phyloP scores from a whole-genome alignment of 92 coral and sea anemone genomes.

The Porites rus region DNA sequence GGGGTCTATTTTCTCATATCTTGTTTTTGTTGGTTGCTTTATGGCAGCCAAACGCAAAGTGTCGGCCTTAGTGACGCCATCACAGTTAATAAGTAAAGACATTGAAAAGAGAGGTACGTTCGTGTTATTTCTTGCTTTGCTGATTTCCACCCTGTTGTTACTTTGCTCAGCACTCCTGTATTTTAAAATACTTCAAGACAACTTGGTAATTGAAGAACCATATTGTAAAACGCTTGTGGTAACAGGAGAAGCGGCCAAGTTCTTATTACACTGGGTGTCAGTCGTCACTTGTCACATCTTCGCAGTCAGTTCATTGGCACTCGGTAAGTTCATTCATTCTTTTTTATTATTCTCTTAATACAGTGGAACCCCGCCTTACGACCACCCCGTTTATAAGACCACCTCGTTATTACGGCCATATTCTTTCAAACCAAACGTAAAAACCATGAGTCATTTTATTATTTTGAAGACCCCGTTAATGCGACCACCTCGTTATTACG shows the following conservation, averaged over 20 bases:
- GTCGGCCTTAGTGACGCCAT: slow-evolving; percentile 53
- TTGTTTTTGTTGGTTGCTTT: slow-evolving; percentile 45
- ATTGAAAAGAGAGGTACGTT: slow-evolving; percentile 31
- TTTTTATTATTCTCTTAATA: too few relatives aligned
- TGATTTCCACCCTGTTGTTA: slow-evolving; percentile 23
- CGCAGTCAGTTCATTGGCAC: slow-evolving; percentile 60
- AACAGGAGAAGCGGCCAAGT: slow-evolving; percentile 73
- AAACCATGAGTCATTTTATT: too few relatives aligned
- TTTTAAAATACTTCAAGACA: slow-evolving; percentile 11
- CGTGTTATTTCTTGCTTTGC: slow-evolving; percentile 40
- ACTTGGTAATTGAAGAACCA: slow-evolving; percentile 38
- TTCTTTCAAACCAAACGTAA: too few relatives aligned
- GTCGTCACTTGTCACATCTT: slow-evolving; percentile 74
- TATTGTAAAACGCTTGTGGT: slow-evolving; percentile 54
- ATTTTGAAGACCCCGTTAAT: too few relatives aligned
- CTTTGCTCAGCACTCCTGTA: slow-evolving; percentile 49
- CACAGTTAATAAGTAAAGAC: slow-evolving; percentile 58
- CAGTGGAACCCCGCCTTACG: too few relatives aligned
- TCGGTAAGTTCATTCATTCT: slow-evolving; percentile 34
- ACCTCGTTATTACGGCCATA: too few relatives aligned
- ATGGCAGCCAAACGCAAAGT: slow-evolving; percentile 20
- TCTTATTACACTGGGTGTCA: slow-evolving; percentile 72
- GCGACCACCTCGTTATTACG: too few relatives aligned
- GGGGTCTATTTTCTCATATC: slow-evolving; percentile 61
- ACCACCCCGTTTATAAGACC: too few relatives aligned